Evolutionary conservation across 2,888 invertebrate genomes (phyloP).

Genomic region (Ochropleura leucogaster): DNA sequence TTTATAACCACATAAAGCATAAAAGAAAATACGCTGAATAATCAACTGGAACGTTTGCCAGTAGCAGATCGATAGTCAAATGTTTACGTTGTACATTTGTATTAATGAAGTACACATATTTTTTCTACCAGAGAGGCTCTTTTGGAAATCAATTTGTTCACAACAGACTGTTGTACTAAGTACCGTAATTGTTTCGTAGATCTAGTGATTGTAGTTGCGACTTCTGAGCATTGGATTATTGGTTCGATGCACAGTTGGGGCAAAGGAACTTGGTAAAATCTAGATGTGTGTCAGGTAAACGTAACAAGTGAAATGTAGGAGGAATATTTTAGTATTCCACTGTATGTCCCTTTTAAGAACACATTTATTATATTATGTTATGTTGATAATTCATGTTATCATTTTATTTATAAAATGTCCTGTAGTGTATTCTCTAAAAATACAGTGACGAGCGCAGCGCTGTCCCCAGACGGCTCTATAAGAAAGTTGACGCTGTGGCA

Average conservation of each 20-base stretch:
- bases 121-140: background rate
- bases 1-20: conserved; percentile 79
- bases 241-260: too few relatives aligned
- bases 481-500: too few relatives aligned
- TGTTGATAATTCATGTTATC: background rate
- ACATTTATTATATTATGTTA: background rate
- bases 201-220: background rate
- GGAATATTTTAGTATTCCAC: too few relatives aligned
- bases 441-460: too few relatives aligned
- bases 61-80: conserved; percentile 56
- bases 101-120: conserved; percentile 5
- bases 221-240: too few relatives aligned
- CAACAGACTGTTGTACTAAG: background rate
- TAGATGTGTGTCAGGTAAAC: too few relatives aligned
- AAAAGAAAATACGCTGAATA: conserved; percentile 75
- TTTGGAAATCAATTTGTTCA: background rate
- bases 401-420: too few relatives aligned
- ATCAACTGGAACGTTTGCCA: conserved; percentile 69
- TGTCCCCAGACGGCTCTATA: too few relatives aligned
- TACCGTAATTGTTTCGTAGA: background rate
- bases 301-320: background rate
- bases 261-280: too few relatives aligned
- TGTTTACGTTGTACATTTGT: conserved; percentile 19
- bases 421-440: too few relatives aligned
- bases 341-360: background rate